Evolutionary conservation across 2,113 vertebrate species (phyloP).

Genomic region (Prinia subflava): DNA sequence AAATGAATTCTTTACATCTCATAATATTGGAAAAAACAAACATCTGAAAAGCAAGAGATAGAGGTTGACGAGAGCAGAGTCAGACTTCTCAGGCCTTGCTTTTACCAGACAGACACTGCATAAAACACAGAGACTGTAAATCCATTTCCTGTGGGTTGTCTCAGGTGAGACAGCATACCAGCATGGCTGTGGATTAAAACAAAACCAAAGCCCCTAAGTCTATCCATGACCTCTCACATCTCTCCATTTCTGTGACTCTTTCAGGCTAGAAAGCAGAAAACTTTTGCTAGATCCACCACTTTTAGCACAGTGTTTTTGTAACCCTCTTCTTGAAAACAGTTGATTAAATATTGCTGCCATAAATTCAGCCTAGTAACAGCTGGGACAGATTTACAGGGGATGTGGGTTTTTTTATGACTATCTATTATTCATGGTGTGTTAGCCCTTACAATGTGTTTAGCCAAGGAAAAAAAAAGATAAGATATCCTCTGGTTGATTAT

Average conservation of each 20-base stretch:
- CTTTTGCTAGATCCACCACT: not conserved
- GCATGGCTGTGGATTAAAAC: not conserved
- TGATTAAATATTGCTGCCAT: slow-evolving; percentile 48
- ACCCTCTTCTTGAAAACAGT: slow-evolving; percentile 36
- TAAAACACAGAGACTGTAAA: not conserved
- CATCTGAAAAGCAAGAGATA: not conserved
- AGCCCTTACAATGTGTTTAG: slow-evolving; percentile 60
- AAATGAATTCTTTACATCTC: not conserved
- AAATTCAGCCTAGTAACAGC: slow-evolving; percentile 62
- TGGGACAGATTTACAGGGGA: slow-evolving; percentile 62
- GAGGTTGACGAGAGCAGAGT: not conserved
- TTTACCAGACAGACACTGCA: not conserved
- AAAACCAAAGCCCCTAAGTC: not conserved
- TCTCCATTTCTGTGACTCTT: not conserved
- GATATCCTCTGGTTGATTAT: slow-evolving; percentile 64
- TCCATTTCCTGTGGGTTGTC: not conserved
- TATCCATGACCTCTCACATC: not conserved
- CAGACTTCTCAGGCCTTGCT: not conserved
- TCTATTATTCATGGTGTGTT: slow-evolving; percentile 62
- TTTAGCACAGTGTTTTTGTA: not conserved
- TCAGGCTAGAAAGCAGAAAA: not conserved
- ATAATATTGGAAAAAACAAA: not conserved
- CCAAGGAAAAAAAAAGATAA: slow-evolving; percentile 45
- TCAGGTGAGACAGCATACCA: not conserved
- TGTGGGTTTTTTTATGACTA: slow-evolving; percentile 25